phyloP scores from a whole-genome alignment of 1,140 invertebrate species.

The Drosophila erecta region DNA sequence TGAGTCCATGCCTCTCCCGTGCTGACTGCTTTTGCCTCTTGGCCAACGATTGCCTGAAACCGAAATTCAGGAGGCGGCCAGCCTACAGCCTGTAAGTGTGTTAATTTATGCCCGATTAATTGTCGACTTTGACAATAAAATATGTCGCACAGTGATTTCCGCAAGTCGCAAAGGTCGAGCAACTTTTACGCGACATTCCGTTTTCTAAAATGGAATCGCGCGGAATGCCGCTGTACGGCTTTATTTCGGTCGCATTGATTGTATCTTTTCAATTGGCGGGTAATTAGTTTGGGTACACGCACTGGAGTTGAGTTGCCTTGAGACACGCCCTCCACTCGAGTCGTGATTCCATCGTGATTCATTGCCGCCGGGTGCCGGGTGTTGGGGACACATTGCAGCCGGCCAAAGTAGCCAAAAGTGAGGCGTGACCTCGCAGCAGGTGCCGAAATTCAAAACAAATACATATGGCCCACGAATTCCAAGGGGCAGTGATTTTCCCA shows the following conservation, averaged over 20 bases:
- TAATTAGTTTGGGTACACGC: slow-evolving; percentile 56
- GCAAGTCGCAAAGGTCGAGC: slow-evolving; percentile 55
- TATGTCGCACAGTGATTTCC: slow-evolving; percentile 67
- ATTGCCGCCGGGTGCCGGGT: slow-evolving; percentile 19
- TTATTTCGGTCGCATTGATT: slow-evolving; percentile 4
- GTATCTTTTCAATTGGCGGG: slow-evolving; percentile 41
- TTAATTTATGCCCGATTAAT: slow-evolving; percentile 76
- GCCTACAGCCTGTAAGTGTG: slow-evolving; percentile 39
- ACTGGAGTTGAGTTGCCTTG: slow-evolving; percentile 25
- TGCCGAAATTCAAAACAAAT: slow-evolving; percentile 8
- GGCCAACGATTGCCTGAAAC: background rate
- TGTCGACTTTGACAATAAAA: slow-evolving; percentile 59
- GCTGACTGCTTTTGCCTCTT: background rate
- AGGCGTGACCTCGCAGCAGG: slow-evolving; percentile 31
- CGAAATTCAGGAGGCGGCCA: slow-evolving; percentile 12
- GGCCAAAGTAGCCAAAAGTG: background rate
- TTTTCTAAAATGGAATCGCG: slow-evolving; percentile 59
- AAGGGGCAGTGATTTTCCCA: slow-evolving; percentile 15
- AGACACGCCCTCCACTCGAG: slow-evolving; percentile 20
- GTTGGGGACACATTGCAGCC: slow-evolving; percentile 25
- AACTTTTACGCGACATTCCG: slow-evolving; percentile 59
- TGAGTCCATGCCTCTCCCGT: background rate
- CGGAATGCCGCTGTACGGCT: slow-evolving; percentile 20
- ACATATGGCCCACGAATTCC: slow-evolving; percentile 5
- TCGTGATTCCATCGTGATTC: slow-evolving; percentile 29